These are phyloP conservation scores for Drosophila miranda DNA, from an alignment of 1,140 invertebrate species.

Conservation along the genomic window DNA sequence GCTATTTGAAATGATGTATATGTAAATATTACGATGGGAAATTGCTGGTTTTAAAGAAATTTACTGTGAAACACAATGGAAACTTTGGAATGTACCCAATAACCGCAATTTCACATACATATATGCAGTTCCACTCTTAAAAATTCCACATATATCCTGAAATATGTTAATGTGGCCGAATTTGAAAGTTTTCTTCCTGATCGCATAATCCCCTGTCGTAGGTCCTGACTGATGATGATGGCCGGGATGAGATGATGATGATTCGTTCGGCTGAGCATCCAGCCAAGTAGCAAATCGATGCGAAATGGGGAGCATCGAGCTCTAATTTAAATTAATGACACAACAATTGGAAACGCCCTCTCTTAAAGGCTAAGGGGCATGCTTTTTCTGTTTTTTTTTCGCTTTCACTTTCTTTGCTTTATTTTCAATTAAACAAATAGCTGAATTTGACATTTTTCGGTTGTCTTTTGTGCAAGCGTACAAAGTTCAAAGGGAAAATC, in stretches of 20 bases:
- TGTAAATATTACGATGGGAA: too few species aligned
- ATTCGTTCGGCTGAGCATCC: constrained; percentile 7
- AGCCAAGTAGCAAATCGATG: constrained; percentile 45
- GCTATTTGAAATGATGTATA: too few species aligned
- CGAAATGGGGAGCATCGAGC: constrained; percentile 15
- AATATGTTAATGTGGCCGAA: too few species aligned
- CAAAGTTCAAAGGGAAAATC: constrained; percentile 71
- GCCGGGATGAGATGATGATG: too few species aligned
- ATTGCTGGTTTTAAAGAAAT: too few species aligned
- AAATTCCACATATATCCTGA: too few species aligned
- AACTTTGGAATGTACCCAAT: too few species aligned
- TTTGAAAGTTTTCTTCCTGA: constrained; percentile 21
- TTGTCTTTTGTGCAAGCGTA: constrained; percentile 18
- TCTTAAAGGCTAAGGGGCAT: neutral
- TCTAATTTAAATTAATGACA: constrained; percentile 75
- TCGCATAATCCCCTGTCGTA: constrained; percentile 29
- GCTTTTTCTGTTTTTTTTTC: neutral
- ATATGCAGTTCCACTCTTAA: too few species aligned
- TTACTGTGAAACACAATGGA: too few species aligned
- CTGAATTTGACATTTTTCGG: constrained; percentile 74
- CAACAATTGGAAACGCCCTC: constrained; percentile 64
- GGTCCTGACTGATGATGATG: too few species aligned
- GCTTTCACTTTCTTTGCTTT: constrained; percentile 21
- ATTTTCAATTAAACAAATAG: constrained; percentile 80
- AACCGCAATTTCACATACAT: too few species aligned